Base-by-base conservation (phyloP, 2,113 vertebrate species). In the Mustela nigripes region DNA sequence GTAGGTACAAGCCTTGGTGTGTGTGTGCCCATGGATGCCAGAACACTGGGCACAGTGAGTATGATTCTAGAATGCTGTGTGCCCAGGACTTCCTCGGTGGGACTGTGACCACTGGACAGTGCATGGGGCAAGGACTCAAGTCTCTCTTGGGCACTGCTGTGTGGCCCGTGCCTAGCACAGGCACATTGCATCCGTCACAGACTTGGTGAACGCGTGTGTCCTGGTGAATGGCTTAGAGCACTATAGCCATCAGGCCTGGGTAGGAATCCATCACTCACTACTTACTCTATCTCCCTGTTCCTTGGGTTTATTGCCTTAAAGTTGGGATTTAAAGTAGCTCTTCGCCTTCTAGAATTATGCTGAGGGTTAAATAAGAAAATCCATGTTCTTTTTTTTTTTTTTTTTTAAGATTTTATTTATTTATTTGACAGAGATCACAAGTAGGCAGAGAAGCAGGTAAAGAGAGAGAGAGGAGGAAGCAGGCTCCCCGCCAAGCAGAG, bases 331-430 rank as follows among this genome's bases (percentile, higher is more conserved):
- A 63, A 84, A 73, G n/a, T 74, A 36, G 62, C 65, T 69, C 24
- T 79, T 74, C 81, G 62, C 26, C 58, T 95, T 63, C 74, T 71
- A 24, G 80, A 92, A 76, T 21, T 36, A 9, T 89, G 5, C 2
- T n/a, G 58, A 88, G 78, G 78, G 24, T 89, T 53, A 84, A 83
- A 21, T 73, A 80, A 96, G 91, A 90, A 92, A 53, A 76, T 69
- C 48, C 33, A 14, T 5, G 9, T 36, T 11, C 45, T 60, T 39
- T 39, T 39, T 39, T 39, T 39, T 39, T 39, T 39, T 36, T 36
- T 36, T 39, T 39, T 39, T 39, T 39, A 39, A 39, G 39, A 39
- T 39, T 39, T 39, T 39, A 39, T 39, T 39, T 39, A 39, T 39
- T 39, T 39, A 39, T 39, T 39, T 39, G 39, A 39, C 39, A 39